A percentile compares a stretch with the other conserved stretches of the same genome.
phyloP scores from a whole-genome alignment of 2,797 vertebrate species.

The Australoheros facetus region DNA sequence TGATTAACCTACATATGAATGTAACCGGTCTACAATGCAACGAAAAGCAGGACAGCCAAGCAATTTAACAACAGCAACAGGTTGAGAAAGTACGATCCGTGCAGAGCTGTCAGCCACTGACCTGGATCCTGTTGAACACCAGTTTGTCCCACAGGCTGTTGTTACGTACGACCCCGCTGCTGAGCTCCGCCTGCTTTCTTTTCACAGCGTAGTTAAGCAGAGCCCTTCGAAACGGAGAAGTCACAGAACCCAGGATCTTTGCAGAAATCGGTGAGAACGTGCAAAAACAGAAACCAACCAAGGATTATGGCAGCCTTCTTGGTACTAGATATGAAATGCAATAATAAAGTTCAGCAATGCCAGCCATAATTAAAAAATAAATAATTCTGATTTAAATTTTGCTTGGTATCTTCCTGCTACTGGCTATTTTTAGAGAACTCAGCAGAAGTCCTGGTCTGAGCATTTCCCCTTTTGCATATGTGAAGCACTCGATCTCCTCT shows the following conservation, averaged over 20 bases:
- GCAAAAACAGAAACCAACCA: neutral
- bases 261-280: neutral
- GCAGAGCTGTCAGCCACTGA: slow-evolving; percentile 38
- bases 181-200: slow-evolving; percentile 84
- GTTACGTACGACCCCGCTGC: slow-evolving; percentile 81
- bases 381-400: neutral
- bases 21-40: neutral
- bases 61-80: neutral
- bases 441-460: neutral
- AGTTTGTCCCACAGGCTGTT: slow-evolving; percentile 85
- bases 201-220: slow-evolving; percentile 81
- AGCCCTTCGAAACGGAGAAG: slow-evolving; percentile 75
- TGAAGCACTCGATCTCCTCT: neutral
- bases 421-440: neutral
- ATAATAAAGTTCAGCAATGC: too few species aligned
- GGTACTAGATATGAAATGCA: neutral
- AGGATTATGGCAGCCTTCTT: neutral
- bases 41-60: too few species aligned
- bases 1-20: neutral
- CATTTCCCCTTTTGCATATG: neutral
- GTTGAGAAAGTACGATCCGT: neutral
- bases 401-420: too few species aligned
- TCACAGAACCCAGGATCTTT: slow-evolving; percentile 81
- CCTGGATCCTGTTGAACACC: slow-evolving; percentile 85
- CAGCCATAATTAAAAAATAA: too few species aligned